phyloP scores from a whole-genome alignment of 2,797 vertebrate genomes.

The Lithobates pipiens region DNA sequence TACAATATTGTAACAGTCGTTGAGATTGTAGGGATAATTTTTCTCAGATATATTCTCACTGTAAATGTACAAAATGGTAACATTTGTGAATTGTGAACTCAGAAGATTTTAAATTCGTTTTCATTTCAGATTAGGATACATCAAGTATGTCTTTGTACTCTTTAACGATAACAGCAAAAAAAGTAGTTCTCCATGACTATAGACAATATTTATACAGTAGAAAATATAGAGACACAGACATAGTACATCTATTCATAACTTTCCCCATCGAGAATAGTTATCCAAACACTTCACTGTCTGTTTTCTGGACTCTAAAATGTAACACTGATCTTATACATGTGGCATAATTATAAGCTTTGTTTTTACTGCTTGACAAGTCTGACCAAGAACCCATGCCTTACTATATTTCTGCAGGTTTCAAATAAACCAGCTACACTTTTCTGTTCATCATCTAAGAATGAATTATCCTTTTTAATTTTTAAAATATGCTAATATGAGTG shows the following conservation, averaged over 20 bases:
- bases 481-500: not conserved
- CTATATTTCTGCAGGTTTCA: not conserved
- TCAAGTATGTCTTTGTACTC: not conserved
- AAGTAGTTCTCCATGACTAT: not conserved
- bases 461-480: not conserved
- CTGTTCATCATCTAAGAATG: not conserved
- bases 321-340: not conserved
- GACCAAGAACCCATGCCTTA: not conserved
- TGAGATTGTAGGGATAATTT: no score
- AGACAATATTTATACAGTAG: not conserved
- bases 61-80: not conserved
- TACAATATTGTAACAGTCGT: not conserved
- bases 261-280: not conserved
- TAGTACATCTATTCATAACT: not conserved
- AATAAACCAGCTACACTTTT: not conserved
- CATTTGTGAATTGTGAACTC: not conserved
- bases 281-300: not conserved
- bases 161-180: not conserved
- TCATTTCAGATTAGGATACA: not conserved
- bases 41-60: no score
- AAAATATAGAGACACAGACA: not conserved
- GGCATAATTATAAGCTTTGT: not conserved
- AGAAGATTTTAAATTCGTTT: not conserved
- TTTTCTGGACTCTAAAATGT: not conserved
- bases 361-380: conserved; percentile 5